phyloP scores from a whole-genome alignment of 2,797 vertebrate species.

The Sparidentex hasta region DNA sequence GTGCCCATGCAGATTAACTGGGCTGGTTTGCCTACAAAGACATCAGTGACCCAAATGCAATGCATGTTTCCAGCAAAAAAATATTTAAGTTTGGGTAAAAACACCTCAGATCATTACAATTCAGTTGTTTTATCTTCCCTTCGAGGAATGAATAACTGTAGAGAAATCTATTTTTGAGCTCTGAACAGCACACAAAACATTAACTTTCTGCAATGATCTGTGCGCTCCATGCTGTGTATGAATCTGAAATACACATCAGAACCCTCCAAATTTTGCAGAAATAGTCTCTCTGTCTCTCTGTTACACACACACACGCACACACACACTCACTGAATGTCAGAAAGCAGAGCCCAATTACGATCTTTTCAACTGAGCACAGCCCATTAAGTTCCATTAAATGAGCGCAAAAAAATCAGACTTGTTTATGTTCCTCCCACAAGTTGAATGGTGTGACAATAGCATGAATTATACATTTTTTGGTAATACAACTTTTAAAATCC shows the following conservation, averaged over 20 bases:
- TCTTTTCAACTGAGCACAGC: slow-evolving; percentile 58
- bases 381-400: slow-evolving; percentile 72
- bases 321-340: slow-evolving; percentile 16
- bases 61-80: slow-evolving; percentile 19
- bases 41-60: slow-evolving; percentile 67
- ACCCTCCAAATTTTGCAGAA: slow-evolving; percentile 29
- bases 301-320: slow-evolving; percentile 24
- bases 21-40: slow-evolving; percentile 62
- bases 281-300: neutral
- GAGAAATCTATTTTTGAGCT: slow-evolving; percentile 34
- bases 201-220: slow-evolving; percentile 39
- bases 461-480: slow-evolving; percentile 35
- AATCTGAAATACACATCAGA: slow-evolving; percentile 42
- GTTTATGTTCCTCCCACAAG: slow-evolving; percentile 55
- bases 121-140: slow-evolving; percentile 19
- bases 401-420: slow-evolving; percentile 60
- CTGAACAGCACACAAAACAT: slow-evolving; percentile 10
- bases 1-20: slow-evolving; percentile 73
- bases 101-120: slow-evolving; percentile 16
- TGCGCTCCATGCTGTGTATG: neutral
- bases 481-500: slow-evolving; percentile 7
- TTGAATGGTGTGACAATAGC: slow-evolving; percentile 43
- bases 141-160: slow-evolving; percentile 41
- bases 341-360: slow-evolving; percentile 45
- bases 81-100: slow-evolving; percentile 11